Percentiles rank a stretch among this genome's conserved stretches.
Evolutionary conservation across 2,113 vertebrate genomes (phyloP).

Genomic region (Triplophysa dalaica): DNA sequence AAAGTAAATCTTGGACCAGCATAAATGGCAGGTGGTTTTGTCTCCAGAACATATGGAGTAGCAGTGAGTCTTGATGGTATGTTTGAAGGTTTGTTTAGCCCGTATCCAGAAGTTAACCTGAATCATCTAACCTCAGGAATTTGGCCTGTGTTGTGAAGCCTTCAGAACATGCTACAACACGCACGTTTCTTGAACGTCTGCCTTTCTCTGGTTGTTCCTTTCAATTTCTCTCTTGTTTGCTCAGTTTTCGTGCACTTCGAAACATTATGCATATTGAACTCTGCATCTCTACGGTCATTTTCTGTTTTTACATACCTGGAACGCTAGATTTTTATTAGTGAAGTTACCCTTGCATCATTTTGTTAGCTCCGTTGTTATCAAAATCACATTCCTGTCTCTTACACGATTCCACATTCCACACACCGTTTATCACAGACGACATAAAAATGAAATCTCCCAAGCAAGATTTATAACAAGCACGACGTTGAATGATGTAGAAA

Average conservation of each 20-base stretch:
- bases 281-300: neutral
- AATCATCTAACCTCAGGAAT: constrained; percentile 42
- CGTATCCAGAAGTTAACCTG: constrained; percentile 13
- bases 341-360: neutral
- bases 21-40: neutral
- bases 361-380: neutral
- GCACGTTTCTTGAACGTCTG: neutral
- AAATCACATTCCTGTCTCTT: neutral
- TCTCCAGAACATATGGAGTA: neutral
- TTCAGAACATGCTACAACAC: constrained; percentile 33
- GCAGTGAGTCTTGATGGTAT: neutral
- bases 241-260: neutral
- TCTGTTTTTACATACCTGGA: neutral
- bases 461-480: neutral
- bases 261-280: neutral
- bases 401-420: neutral
- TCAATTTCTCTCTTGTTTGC: constrained; percentile 25
- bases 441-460: neutral
- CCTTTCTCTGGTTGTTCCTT: neutral
- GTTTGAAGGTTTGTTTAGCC: constrained; percentile 14
- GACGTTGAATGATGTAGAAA: too few species aligned
- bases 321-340: neutral
- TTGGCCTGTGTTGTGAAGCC: constrained; percentile 29
- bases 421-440: neutral
- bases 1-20: neutral